phyloP scores from a whole-genome alignment of 2,113 vertebrate species.

The Chlamydotis undulata region DNA sequence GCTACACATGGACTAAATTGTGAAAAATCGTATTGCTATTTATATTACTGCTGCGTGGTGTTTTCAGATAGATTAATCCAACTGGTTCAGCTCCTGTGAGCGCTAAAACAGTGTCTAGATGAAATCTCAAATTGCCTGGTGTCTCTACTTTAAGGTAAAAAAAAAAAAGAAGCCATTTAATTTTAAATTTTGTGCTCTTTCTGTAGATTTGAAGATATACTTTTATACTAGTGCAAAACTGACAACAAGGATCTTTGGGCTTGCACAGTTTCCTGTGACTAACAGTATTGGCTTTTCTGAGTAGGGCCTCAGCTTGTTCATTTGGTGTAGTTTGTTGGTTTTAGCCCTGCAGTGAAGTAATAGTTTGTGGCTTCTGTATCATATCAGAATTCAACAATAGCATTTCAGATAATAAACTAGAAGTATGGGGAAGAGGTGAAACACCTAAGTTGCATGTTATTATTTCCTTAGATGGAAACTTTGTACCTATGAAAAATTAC shows the following conservation, averaged over 20 bases:
- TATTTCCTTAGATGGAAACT: background rate
- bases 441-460: no score
- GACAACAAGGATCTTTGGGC: background rate
- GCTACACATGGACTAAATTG: background rate
- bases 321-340: background rate
- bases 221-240: background rate
- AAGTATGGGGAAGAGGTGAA: background rate
- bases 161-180: background rate
- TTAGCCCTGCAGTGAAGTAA: background rate
- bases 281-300: background rate
- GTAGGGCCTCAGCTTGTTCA: background rate
- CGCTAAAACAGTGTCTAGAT: background rate
- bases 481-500: background rate
- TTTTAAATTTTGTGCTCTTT: background rate
- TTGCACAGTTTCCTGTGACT: background rate
- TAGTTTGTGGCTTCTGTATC: background rate
- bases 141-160: background rate
- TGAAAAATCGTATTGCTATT: conserved; percentile 30
- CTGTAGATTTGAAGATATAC: background rate
- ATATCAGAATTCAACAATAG: background rate
- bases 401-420: background rate
- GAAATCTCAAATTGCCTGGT: background rate
- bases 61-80: conserved; percentile 1
- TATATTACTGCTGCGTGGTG: background rate
- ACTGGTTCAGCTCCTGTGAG: conserved; percentile 1